Percentiles rank a stretch among this genome's conserved stretches.
These are phyloP conservation scores for Drosophila nigricruria DNA, from an alignment of 2,888 invertebrate species.

Conservation along the genomic window DNA sequence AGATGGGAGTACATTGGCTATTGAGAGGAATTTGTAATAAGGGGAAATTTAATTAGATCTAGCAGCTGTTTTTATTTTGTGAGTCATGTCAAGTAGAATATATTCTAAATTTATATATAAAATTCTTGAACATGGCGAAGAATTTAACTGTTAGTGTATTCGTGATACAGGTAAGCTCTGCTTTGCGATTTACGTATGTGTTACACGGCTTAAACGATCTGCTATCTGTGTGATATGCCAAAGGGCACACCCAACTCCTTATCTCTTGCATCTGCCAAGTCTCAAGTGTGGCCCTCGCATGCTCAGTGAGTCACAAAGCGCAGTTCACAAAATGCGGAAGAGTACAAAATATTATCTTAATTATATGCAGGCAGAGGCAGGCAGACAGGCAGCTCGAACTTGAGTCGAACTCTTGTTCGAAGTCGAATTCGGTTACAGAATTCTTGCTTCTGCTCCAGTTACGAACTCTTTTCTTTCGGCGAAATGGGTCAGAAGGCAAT, in stretches of 20 bases:
- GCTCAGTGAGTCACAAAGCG: slow-evolving; percentile 64
- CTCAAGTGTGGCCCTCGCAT: slow-evolving; percentile 49
- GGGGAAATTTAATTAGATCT: not conserved
- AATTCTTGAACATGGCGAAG: slow-evolving; percentile 1
- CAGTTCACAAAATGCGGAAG: slow-evolving; percentile 54
- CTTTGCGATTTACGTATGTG: not conserved
- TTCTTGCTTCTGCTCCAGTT: slow-evolving; percentile 63
- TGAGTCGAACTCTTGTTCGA: slow-evolving; percentile 11
- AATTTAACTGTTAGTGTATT: not conserved
- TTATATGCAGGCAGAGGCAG: slow-evolving; percentile 51
- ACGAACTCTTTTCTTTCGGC: slow-evolving; percentile 35
- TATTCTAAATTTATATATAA: slow-evolving; percentile 12
- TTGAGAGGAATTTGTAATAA: not conserved
- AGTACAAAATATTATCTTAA: slow-evolving; percentile 64
- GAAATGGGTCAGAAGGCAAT: slow-evolving; percentile 74
- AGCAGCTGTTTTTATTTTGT: not conserved
- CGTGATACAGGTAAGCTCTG: slow-evolving; percentile 12
- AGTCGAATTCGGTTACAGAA: slow-evolving; percentile 29
- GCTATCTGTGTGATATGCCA: slow-evolving; percentile 40
- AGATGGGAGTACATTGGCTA: not conserved
- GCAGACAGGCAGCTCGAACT: slow-evolving; percentile 22
- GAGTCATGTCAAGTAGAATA: not conserved
- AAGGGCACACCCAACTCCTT: slow-evolving; percentile 63
- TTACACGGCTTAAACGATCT: slow-evolving; percentile 12
- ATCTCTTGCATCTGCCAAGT: slow-evolving; percentile 62